Base-by-base conservation (phyloP, 2,113 vertebrate species). In the Asarcornis scutulata region DNA sequence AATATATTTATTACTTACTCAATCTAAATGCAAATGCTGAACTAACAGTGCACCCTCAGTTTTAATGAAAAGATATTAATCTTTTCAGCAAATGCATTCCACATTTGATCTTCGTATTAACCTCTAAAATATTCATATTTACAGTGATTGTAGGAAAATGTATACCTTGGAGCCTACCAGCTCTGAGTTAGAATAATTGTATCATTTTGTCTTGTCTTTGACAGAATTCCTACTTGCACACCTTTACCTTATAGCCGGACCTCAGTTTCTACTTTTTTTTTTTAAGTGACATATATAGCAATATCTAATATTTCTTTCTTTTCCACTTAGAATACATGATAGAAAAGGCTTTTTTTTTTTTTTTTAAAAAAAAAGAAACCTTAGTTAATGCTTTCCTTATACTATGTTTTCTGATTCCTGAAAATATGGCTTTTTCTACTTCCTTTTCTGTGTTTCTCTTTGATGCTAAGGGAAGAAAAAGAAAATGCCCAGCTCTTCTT, bases 41-140 rank as follows among this genome's bases (percentile, higher is more conserved):
- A 97, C 95, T 88, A 96, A 96, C 97, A 93, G 91, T 77, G 66
- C 91, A 58, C 83, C 95, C 86, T 93, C 75, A 69, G 89, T 97
- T 97, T 97, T 96, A 97, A 98, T 97, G 96, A 97, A 97, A 97
- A 97, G 94, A 97, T 97, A 98, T 97, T 95, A 98, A 96, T 97
- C 97, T 97, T 97, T 86, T 88, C 94, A 91, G 95, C 81, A 95
- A 97, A 95, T 87, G 73, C 64, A 77, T 96, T 96, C 71, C 76
- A 89, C 96, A 81, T 97, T 97, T 97, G 95, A 95, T 95, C 97
- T 93, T 78, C 50, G 15, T 84, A 96, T 98, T 97, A 97, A 96
- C 87, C 94, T 96, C 91, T 95, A 77, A 96, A 96, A 96, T 96
- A 96, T 96, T 96, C 87, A 83, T 96, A 96, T 97, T 97, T 97